Percentiles rank a stretch among this genome's conserved stretches.
phyloP scores from a whole-genome alignment of 2,888 invertebrate species.

The Apotomis capreana region DNA sequence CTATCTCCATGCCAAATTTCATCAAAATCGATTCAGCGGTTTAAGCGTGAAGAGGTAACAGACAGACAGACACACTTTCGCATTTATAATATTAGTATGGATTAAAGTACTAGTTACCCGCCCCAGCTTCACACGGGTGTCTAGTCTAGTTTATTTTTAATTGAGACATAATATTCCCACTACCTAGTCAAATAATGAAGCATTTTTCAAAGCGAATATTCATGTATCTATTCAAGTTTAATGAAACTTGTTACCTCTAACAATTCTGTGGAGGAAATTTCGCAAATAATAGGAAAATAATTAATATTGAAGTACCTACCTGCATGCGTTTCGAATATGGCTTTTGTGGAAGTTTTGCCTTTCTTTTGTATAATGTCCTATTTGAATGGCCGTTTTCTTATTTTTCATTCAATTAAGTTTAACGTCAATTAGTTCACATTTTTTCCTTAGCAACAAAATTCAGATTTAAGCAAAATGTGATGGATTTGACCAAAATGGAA shows the following conservation, averaged over 20 bases:
- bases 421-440: background rate
- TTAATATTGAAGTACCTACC: constrained; percentile 13
- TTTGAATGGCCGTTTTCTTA: background rate
- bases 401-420: too few relatives aligned
- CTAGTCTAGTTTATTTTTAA: too few relatives aligned
- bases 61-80: too few relatives aligned
- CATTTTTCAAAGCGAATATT: constrained; percentile 11
- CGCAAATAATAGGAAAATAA: constrained; percentile 6
- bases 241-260: constrained; percentile 16
- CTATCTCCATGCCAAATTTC: too few relatives aligned
- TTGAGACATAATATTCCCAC: too few relatives aligned
- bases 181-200: background rate
- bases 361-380: background rate
- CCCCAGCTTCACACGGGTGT: too few relatives aligned
- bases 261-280: background rate
- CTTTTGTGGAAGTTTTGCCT: background rate
- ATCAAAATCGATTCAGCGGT: too few relatives aligned
- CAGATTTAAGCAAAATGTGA: background rate
- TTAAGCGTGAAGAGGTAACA: too few relatives aligned
- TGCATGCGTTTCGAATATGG: constrained; percentile 1
- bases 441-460: background rate
- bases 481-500: too few relatives aligned
- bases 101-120: too few relatives aligned
- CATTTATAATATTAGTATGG: too few relatives aligned
- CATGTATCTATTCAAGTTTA: constrained; percentile 16